Base-by-base conservation (phyloP, 2,113 vertebrate species). In the Oryzias woworae region DNA sequence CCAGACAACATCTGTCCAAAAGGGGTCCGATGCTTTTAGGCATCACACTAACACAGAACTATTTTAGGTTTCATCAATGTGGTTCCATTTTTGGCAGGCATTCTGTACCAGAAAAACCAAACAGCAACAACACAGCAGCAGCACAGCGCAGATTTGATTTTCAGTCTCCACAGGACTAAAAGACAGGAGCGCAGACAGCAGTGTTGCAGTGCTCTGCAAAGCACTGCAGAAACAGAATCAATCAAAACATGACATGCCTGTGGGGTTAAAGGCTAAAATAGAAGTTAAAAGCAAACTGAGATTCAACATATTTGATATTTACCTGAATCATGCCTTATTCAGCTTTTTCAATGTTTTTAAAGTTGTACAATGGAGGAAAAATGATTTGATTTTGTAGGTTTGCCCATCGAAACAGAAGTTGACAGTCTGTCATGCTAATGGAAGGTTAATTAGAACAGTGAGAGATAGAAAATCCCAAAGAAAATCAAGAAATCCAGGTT, bases 141-240 rank as follows among this genome's bases (percentile, higher is more conserved):
- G 63, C 57, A 85, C 52, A 58, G 41, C 42, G 61, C 69, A 50
- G 74, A 44, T 47, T 31, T 49, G 71, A 71, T 61, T 36, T 77
- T 54, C 26, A 47, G 77, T 54, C 60, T 73, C 71, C 45, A 66
- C 52, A 45, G 53, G 65, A 72, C 46, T 47, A 70, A 70, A 66
- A 66, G 69, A 82, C 76, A 70, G 61, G 62, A 68, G 43, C 66
- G 71, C 71, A 80, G 58, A 67, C 41, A 87, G 66, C 53, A 80
- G 74, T 26, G 18, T 43, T 58, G 73, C 49, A 15, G 60, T 71
- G 67, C 56, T 78, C 78, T 73, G 69, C 69, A 54, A 69, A 62
- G 67, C 57, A 56, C 50, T 50, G 58, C 54, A 51, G 72, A 22
- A 60, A 59, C 43, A 36, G 67, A 28, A 55, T 49, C 53, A 45